A percentile compares a stretch with the other conserved stretches of the same genome.
phyloP scores from a whole-genome alignment of 2,797 vertebrate species.

The Phylloscopus collybita region DNA sequence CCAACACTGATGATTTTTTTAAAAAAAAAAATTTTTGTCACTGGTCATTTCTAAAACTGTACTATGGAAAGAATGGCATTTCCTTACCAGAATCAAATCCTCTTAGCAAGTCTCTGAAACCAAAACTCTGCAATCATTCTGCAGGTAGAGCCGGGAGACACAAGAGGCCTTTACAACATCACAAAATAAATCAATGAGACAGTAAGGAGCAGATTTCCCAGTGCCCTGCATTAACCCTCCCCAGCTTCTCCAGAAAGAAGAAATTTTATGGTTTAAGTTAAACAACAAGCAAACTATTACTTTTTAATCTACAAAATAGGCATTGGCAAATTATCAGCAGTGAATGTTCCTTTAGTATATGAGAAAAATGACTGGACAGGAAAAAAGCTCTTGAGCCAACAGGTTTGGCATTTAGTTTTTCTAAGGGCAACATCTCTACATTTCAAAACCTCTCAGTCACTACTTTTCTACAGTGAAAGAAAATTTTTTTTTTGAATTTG shows the following conservation, averaged over 20 bases:
- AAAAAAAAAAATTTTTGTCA: not conserved
- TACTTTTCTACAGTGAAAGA: not conserved
- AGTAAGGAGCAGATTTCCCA: not conserved
- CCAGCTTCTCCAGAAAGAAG: not conserved
- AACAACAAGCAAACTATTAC: not conserved
- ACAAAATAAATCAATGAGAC: not conserved
- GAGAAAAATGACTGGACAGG: constrained; percentile 4
- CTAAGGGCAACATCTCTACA: not conserved
- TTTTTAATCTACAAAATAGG: constrained; percentile 25
- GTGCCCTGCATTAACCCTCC: not conserved
- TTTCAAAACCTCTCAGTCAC: not conserved
- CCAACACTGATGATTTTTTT: not conserved
- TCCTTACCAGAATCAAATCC: not conserved
- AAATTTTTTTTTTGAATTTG: not conserved
- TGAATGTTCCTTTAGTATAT: constrained; percentile 11
- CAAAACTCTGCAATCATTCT: not conserved
- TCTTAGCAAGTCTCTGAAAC: not conserved
- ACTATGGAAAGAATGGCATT: not conserved
- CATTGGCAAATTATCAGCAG: not conserved
- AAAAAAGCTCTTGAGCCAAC: not conserved
- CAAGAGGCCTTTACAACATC: not conserved
- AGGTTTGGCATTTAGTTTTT: not conserved
- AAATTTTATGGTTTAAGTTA: constrained; percentile 7
- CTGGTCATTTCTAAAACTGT: not conserved
- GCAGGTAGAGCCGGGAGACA: not conserved